Evolutionary conservation across 2,797 vertebrate species (phyloP).

Genomic region (Enteromius treurensis): DNA sequence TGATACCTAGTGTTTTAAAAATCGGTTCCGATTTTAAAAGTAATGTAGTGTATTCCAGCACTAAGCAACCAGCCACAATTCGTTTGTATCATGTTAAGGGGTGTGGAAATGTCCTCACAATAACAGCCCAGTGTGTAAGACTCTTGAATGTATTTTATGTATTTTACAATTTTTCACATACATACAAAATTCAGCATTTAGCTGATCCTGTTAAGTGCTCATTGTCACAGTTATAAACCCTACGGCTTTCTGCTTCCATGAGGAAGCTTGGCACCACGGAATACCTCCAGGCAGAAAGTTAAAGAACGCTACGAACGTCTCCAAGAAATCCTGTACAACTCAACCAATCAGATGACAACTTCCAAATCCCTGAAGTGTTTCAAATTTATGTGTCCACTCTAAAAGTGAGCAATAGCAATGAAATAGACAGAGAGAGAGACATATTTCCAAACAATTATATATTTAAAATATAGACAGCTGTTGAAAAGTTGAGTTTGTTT

Average conservation of each 20-base stretch:
- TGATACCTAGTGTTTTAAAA: too few species aligned
- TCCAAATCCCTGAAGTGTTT: too few species aligned
- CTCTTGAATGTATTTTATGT: not conserved
- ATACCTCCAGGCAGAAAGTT: too few species aligned
- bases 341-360: not conserved
- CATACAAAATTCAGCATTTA: not conserved
- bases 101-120: too few species aligned
- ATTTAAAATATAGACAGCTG: not conserved
- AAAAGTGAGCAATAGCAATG: too few species aligned
- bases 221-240: not conserved
- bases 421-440: too few species aligned
- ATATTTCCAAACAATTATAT: not conserved
- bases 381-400: not conserved
- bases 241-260: not conserved
- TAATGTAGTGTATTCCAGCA: too few species aligned
- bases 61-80: too few species aligned
- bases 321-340: not conserved
- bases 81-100: too few species aligned
- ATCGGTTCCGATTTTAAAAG: too few species aligned
- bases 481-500: not conserved
- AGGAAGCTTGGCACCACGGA: not conserved
- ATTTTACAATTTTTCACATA: not conserved
- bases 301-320: not conserved
- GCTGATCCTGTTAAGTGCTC: not conserved
- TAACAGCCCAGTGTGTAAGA: not conserved